These are phyloP conservation scores for Liodrosophila aerea DNA, from an alignment of 2,888 invertebrate species.

Conservation along the genomic window DNA sequence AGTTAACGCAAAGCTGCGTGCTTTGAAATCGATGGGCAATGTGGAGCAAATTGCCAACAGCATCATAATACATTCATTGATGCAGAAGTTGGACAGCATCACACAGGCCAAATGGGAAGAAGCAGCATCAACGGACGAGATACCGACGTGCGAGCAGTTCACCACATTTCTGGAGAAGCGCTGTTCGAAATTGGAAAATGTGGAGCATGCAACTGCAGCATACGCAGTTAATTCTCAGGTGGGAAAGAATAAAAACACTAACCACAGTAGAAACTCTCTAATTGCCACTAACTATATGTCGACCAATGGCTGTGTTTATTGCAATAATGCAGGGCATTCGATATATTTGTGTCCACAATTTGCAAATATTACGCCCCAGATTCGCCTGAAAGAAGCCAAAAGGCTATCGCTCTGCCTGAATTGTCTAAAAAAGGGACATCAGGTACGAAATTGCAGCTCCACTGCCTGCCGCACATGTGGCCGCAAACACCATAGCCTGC, in stretches of 20 bases:
- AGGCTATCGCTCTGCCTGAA: slow-evolving; percentile 1
- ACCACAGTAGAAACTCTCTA: not conserved
- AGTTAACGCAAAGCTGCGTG: not conserved
- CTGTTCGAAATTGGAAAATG: not conserved
- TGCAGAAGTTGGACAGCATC: not conserved
- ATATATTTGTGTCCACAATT: not conserved
- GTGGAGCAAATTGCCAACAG: slow-evolving; percentile 1
- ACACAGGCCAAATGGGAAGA: not conserved
- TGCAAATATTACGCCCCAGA: not conserved
- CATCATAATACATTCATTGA: not conserved
- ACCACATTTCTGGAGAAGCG: not conserved
- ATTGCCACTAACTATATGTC: not conserved
- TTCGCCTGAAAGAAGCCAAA: not conserved
- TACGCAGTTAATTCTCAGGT: not conserved
- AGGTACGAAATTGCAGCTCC: slow-evolving; percentile 1
- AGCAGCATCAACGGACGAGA: not conserved
- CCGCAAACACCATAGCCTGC: not conserved
- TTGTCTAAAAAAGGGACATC: slow-evolving; percentile 4
- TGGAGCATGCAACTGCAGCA: not conserved
- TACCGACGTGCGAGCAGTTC: not conserved
- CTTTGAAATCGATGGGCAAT: not conserved
- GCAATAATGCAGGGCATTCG: not conserved
- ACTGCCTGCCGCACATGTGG: not conserved
- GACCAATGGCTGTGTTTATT: not conserved
- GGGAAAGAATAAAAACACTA: not conserved